These are phyloP conservation scores for Upupa epops DNA, from an alignment of 2,113 vertebrate genomes.

Conservation along the genomic window DNA sequence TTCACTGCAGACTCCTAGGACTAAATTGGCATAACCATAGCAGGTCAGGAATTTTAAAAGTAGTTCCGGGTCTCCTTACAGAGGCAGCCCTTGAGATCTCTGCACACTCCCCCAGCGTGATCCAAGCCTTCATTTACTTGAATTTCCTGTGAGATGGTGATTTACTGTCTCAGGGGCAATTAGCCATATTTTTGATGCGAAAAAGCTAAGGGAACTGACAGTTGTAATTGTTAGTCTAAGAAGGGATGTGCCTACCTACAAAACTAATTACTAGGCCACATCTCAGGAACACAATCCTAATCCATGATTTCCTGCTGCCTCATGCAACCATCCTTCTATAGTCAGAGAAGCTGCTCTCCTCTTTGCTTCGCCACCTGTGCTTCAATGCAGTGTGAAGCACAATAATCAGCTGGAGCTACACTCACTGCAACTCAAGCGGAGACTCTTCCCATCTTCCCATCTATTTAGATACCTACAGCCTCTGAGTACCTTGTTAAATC, in stretches of 20 bases:
- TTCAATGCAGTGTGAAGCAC: neutral
- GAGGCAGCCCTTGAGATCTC: neutral
- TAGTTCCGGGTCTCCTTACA: neutral
- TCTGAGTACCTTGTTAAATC: neutral
- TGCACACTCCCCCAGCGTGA: neutral
- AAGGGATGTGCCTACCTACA: neutral
- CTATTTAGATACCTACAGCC: neutral
- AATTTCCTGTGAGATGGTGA: neutral
- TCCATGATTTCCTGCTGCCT: neutral
- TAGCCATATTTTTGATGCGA: neutral
- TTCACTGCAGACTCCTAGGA: neutral
- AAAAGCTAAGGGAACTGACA: neutral
- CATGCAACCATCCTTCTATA: neutral
- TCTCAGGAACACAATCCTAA: constrained; percentile 26
- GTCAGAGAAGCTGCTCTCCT: neutral
- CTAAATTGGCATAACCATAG: neutral
- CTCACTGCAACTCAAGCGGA: neutral
- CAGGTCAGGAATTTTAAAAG: neutral
- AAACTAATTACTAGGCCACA: neutral
- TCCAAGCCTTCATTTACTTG: neutral
- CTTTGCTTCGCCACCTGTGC: neutral
- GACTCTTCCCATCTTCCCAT: neutral
- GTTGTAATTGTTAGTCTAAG: constrained; percentile 1
- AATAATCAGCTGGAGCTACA: neutral
- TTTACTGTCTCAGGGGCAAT: neutral